Percentiles rank a stretch among this genome's conserved stretches.
Evolutionary conservation across 2,888 invertebrate species (phyloP).

Genomic region (Acanthosepion esculentum): DNA sequence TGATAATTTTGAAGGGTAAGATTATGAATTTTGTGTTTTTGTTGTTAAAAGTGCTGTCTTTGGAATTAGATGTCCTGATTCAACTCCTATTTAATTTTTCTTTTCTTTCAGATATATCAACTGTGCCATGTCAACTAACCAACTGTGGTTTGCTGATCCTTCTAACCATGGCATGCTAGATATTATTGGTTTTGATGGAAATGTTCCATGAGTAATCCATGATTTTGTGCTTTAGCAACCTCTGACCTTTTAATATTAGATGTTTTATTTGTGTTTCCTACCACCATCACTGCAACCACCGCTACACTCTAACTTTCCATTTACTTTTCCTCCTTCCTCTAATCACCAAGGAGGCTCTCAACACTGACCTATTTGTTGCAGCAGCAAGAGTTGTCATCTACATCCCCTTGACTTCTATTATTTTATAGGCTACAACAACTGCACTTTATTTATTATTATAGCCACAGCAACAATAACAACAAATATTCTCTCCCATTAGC

Average conservation of each 20-base stretch:
- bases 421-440: neutral
- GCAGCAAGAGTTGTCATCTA: neutral
- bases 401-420: neutral
- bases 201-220: slow-evolving; percentile 72
- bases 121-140: slow-evolving; percentile 68
- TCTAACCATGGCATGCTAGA: slow-evolving; percentile 74
- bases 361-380: neutral
- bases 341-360: neutral
- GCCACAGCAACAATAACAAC: slow-evolving; percentile 33
- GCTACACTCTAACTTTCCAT: neutral
- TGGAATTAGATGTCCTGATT: no score
- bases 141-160: slow-evolving; percentile 73
- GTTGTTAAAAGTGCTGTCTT: neutral
- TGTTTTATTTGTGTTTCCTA: neutral
- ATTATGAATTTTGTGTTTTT: neutral
- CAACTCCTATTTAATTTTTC: neutral
- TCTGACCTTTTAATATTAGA: slow-evolving; percentile 49
- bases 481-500: neutral
- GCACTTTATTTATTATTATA: slow-evolving; percentile 4
- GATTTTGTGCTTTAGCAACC: slow-evolving; percentile 66
- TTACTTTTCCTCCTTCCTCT: neutral
- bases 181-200: slow-evolving; percentile 74
- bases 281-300: neutral
- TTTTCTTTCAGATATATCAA: slow-evolving; percentile 63
- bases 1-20: no score